phyloP scores from a whole-genome alignment of 1,140 invertebrate genomes.

The Solen grandis region DNA sequence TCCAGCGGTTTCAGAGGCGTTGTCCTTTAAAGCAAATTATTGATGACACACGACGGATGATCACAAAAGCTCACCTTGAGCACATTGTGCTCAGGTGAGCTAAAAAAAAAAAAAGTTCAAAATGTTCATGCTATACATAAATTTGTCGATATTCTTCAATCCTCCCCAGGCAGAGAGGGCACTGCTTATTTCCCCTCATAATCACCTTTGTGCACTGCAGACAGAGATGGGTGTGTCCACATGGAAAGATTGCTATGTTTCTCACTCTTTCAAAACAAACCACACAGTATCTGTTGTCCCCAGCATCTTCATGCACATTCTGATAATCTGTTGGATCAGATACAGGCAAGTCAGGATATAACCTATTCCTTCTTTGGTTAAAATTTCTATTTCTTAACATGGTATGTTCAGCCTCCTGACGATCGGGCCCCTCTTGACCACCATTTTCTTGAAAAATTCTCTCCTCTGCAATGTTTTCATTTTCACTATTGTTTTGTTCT shows the following conservation, averaged over 20 bases:
- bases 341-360: conserved; percentile 1
- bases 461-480: neutral
- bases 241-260: conserved; percentile 47
- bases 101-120: no score
- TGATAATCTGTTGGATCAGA: neutral
- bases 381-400: neutral
- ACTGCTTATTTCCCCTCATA: neutral
- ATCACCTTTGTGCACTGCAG: conserved; percentile 24
- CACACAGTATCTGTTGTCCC: conserved; percentile 2
- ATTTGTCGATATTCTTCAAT: conserved; percentile 39
- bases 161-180: conserved; percentile 33
- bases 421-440: neutral
- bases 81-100: no score
- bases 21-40: no score
- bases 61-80: no score
- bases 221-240: conserved; percentile 53
- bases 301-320: neutral
- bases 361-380: neutral
- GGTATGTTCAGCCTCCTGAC: neutral
- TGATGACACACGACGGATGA: no score
- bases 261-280: conserved; percentile 39
- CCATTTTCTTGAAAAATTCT: neutral
- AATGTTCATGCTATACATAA: conserved; percentile 41
- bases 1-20: no score
- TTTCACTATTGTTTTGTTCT: neutral